Conservation (phyloP, 2,113 vertebrate genomes). For the Engraulis encrasicolus region DNA sequence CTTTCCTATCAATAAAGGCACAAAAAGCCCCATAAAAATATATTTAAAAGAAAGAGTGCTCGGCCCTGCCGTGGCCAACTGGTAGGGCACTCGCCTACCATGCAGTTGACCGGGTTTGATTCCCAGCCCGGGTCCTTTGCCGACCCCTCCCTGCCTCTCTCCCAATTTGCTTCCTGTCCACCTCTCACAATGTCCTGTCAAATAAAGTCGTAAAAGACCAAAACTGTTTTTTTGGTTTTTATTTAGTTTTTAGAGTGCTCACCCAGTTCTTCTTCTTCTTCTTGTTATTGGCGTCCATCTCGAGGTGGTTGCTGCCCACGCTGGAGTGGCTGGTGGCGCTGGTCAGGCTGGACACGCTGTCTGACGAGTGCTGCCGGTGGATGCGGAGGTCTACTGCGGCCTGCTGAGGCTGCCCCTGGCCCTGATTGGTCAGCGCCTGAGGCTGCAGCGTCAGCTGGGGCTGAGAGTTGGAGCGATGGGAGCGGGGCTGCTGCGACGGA, state of each 20-base stretch:
- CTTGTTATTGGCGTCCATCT: conserved; percentile 82
- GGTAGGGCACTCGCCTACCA: too few relatives aligned
- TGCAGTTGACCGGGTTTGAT: too few relatives aligned
- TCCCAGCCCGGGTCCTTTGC: too few relatives aligned
- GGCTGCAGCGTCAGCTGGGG: background rate
- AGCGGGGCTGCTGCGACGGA: background rate
- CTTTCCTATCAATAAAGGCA: too few relatives aligned
- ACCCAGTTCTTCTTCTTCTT: conserved; percentile 94
- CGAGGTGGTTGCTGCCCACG: conserved; percentile 81
- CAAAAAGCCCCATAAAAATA: too few relatives aligned
- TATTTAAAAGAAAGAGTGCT: too few relatives aligned
- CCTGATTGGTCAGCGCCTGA: conserved; percentile 22
- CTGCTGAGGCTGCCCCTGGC: conserved; percentile 66
- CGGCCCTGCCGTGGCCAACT: too few relatives aligned
- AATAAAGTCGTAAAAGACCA: too few relatives aligned
- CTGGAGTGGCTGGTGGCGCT: conserved; percentile 86
- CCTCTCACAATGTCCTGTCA: too few relatives aligned
- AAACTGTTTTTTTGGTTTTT: too few relatives aligned
- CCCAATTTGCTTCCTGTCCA: too few relatives aligned
- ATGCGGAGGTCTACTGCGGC: conserved; percentile 79
- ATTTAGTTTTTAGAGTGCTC: conserved; percentile 47
- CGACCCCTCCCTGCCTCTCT: too few relatives aligned
- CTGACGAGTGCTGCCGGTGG: conserved; percentile 83
- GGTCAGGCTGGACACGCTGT: conserved; percentile 88
- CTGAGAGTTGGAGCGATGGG: background rate